A percentile compares a stretch with the other conserved stretches of the same genome.
These are phyloP conservation scores for Tetragnatha montana DNA, from an alignment of 2,888 invertebrate genomes.

Conservation along the genomic window DNA sequence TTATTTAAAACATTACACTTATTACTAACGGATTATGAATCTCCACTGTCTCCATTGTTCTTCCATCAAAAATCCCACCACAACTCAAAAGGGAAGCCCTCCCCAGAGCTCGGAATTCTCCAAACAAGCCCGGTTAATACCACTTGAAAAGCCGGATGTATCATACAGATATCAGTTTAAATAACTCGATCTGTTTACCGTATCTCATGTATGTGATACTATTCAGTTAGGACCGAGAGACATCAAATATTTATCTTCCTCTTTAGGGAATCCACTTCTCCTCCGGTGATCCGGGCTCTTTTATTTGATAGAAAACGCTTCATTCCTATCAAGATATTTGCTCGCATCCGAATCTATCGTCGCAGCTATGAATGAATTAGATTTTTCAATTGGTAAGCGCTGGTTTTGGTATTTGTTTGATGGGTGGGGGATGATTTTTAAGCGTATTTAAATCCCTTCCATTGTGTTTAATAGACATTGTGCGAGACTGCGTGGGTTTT, in stretches of 20 bases:
- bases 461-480: background rate
- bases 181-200: background rate
- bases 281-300: background rate
- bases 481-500: background rate
- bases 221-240: background rate
- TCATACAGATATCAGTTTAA: background rate
- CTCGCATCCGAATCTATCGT: background rate
- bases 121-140: background rate
- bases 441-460: conserved; percentile 2
- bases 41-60: background rate
- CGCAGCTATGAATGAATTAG: background rate
- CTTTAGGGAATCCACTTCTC: background rate
- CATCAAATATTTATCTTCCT: conserved; percentile 15
- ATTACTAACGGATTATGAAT: background rate
- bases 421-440: conserved; percentile 1
- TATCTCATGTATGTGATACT: background rate
- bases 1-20: no score
- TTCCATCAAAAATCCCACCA: background rate
- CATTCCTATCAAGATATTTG: background rate
- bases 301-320: conserved; percentile 14
- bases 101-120: background rate
- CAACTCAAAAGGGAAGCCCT: background rate
- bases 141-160: background rate
- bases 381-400: background rate
- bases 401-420: background rate